Evolutionary conservation across 2,797 vertebrate genomes (phyloP), one percentile per base, ranked within the genome.

Genomic region (Pygocentrus nattereri): DNA sequence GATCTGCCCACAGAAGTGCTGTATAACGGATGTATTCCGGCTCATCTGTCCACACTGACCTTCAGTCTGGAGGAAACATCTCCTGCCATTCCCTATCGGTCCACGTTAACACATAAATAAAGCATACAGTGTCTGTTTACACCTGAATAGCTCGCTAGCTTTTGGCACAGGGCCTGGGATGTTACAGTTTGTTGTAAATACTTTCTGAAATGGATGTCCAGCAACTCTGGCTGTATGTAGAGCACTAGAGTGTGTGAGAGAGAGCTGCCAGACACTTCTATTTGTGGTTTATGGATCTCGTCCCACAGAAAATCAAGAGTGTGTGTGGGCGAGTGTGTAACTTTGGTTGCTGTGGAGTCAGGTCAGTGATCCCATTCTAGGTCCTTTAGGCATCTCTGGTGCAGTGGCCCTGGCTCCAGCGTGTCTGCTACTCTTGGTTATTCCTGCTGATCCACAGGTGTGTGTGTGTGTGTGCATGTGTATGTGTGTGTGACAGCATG

Each of bases 21-120:
- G 76, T 84, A 86, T 88, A 69, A 82, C 75, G 38, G 79, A 79
- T 83, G 72, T 52, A n/a, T 31, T 58, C 80, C 68, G 75, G 79
- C 89, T 76, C 27, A 74, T 85, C 84, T 88, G 84, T 82, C 85
- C 83, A 86, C 78, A 61, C 52, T 90, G 89, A 93, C 91, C 92
- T 93, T 92, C 87, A 88, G 70, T 84, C 68, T 80, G 87, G 49
- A 88, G 83, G 86, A 89, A 91, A 88, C 84, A 86, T 78, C 82
- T 84, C 87, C 41, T 65, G 18, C 68, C 64, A 74, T 77, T 87
- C 87, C 84, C 62, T 83, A 84, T 83, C n/a, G 50, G 85, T 82
- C 87, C 79, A 85, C 77, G 89, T 84, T 84, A 77, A 80, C 34
- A 86, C 67, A 85, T 83, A 68, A 86, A 87, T 82, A 87, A 85